phyloP scores from a whole-genome alignment of 1,140 invertebrate genomes.

The honey bee (Apis mellifera) region Amel_HAv3.1 CM009940.2:7335501-7336000 shows the following conservation, averaged over 20 bases:
- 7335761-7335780: constrained; percentile 43
- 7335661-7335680: no score
- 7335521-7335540: not conserved
- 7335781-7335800: constrained; percentile 40
- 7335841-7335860: constrained; percentile 43
- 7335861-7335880: constrained; percentile 30
- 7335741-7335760: constrained; percentile 38
- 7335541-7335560: not conserved
- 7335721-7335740: constrained; percentile 43
- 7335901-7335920: not conserved
- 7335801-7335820: constrained; percentile 52
- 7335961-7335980: not conserved
- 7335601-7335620: no score
- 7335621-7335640: not conserved
- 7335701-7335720: constrained; percentile 7
- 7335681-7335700: not conserved
- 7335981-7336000: not conserved
- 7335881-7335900: constrained; percentile 24
- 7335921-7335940: no score
- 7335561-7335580: no score
- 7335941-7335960: not conserved
- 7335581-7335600: no score
- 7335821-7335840: constrained; percentile 33
- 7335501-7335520: not conserved
- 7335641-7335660: not conserved